phyloP scores from a whole-genome alignment of 1,140 invertebrate species.

The Ctenoplectra terminalis region DNA sequence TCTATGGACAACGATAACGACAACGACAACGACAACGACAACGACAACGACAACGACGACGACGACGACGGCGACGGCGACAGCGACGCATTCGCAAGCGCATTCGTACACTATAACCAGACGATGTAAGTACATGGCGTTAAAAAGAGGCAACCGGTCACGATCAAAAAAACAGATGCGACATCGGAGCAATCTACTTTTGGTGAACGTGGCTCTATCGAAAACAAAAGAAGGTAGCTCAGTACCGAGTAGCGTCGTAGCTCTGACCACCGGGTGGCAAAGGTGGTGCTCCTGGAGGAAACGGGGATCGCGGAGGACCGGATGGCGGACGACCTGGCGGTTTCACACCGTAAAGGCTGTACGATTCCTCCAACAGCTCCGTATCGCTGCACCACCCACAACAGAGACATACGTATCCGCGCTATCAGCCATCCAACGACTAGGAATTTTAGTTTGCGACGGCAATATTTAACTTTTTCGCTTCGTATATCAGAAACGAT shows the following conservation, averaged over 20 bases:
- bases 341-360: slow-evolving; percentile 90
- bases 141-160: neutral
- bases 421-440: slow-evolving; percentile 70
- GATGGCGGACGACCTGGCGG: slow-evolving; percentile 85
- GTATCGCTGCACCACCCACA: slow-evolving; percentile 86
- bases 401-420: slow-evolving; percentile 78
- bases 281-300: slow-evolving; percentile 82
- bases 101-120: slow-evolving; percentile 30
- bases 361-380: slow-evolving; percentile 89
- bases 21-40: neutral
- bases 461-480: neutral
- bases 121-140: neutral
- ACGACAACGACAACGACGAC: neutral
- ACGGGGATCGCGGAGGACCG: slow-evolving; percentile 82
- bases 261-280: slow-evolving; percentile 82
- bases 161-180: neutral
- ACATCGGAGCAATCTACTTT: neutral
- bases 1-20: slow-evolving; percentile 6
- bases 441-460: neutral
- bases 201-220: slow-evolving; percentile 18
- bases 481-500: neutral
- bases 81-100: slow-evolving; percentile 37
- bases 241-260: slow-evolving; percentile 85
- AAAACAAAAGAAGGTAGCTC: slow-evolving; percentile 46
- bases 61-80: neutral